Base-by-base conservation (phyloP, 2,113 vertebrate species). In the Ictalurus furcatus region DNA sequence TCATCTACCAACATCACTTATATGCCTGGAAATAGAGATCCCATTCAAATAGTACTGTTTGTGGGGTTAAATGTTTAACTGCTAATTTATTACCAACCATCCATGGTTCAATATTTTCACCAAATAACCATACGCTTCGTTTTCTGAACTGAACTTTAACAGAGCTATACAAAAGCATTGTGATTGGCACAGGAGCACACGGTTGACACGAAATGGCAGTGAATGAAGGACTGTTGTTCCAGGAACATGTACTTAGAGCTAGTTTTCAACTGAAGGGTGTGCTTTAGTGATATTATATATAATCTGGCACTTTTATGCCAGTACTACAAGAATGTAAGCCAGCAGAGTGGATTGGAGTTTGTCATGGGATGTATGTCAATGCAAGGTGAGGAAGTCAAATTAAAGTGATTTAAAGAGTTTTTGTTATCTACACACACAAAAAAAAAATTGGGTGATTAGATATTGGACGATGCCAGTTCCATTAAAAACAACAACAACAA, bases 371-470 rank as follows among this genome's bases (percentile, higher is more conserved):
- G 52, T 86, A 83, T 52, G 54, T n/a, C 59, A 85, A 69, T 30
- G 1, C 6, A 71, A 74, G 8, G 16, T 59, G 67, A 88, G 87
- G 17, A 73, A 84, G 65, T 84, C 52, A 61, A 84, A 48, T 54
- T 48, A 74, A 73, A 37, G 40, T 25, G 9, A 37, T 84, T 88
- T 84, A 73, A 88, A 80, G 14, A 28, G 40, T 86, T 86, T 58
- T 86, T 86, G 74, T 74, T 34, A 81, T 69, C 28, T 4, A 83
- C 59, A 83, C 65, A 58, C 65, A 23, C 40, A 76, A 69, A 56
- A 44, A 58, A 59, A 59, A 6, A 37, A 40, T 17, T 59, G 81
- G 48, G 54, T 74, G 56, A 84, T 84, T 63, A 84, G 87, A 48
- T 88, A 76, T 30, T 76, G 81, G 40, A 58, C 16, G 17, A 40